Percentiles rank a stretch among this genome's conserved stretches.
Conservation (phyloP, 2,888 invertebrate species). For the Cremastobaeus sp. region DNA sequence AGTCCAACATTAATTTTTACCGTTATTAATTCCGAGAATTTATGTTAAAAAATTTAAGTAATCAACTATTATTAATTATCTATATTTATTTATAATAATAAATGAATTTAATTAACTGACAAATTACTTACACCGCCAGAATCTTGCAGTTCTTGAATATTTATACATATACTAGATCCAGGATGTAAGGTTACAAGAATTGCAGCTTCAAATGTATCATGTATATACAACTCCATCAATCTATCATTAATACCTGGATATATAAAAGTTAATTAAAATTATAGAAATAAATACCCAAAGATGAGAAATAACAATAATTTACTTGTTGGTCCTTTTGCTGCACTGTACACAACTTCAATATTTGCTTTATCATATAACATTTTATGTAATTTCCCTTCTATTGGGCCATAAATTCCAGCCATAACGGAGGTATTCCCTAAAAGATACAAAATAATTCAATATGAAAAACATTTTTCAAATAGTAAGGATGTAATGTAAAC, state of each 20-base stretch:
- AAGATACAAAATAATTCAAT: slow-evolving; percentile 61
- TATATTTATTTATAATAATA: not conserved
- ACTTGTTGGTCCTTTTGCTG: slow-evolving; percentile 84
- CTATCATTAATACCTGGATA: slow-evolving; percentile 82
- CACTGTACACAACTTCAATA: slow-evolving; percentile 88
- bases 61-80: too few species aligned
- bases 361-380: slow-evolving; percentile 87
- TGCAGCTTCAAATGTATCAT: slow-evolving; percentile 87
- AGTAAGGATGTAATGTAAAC: slow-evolving; percentile 9
- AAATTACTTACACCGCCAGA: slow-evolving; percentile 85
- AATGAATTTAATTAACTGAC: too few species aligned
- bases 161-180: slow-evolving; percentile 86
- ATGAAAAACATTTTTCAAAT: not conserved
- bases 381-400: slow-evolving; percentile 87
- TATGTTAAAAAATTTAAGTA: too few species aligned
- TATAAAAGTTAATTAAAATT: slow-evolving; percentile 4
- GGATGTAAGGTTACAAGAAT: slow-evolving; percentile 87
- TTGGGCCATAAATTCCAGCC: slow-evolving; percentile 89
- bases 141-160: slow-evolving; percentile 92
- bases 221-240: slow-evolving; percentile 86
- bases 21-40: too few species aligned
- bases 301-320: slow-evolving; percentile 61
- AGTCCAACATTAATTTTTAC: too few species aligned
- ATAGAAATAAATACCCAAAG: slow-evolving; percentile 8
- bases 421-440: slow-evolving; percentile 88